phyloP scores from a whole-genome alignment of 1,140 invertebrate species.

The Dendroctonus valens region DNA sequence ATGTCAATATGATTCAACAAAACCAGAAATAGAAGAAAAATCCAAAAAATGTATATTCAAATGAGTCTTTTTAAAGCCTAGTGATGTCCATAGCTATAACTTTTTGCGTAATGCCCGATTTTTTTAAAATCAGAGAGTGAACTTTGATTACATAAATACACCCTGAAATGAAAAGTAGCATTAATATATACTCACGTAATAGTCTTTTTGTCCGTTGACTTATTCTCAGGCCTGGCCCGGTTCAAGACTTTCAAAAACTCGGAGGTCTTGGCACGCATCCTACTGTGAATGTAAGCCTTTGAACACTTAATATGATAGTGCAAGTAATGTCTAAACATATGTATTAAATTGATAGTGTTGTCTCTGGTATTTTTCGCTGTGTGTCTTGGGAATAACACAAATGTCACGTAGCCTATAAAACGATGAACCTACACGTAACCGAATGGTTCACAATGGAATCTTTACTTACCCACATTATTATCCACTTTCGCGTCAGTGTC shows the following conservation, averaged over 20 bases:
- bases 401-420: slow-evolving; percentile 86
- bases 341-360: slow-evolving; percentile 99
- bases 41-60: too few species aligned
- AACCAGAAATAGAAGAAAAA: not conserved
- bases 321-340: slow-evolving; percentile 98
- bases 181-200: slow-evolving; percentile 72
- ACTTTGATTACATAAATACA: too few species aligned
- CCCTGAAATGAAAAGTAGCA: too few species aligned
- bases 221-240: slow-evolving; percentile 90
- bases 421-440: not conserved
- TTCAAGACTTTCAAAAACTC: slow-evolving; percentile 99
- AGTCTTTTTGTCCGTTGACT: slow-evolving; percentile 90
- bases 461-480: slow-evolving; percentile 83
- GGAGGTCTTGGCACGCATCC: slow-evolving; percentile 98
- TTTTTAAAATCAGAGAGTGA: too few species aligned
- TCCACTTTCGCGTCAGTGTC: slow-evolving; percentile 91
- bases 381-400: slow-evolving; percentile 77
- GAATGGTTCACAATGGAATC: slow-evolving; percentile 4
- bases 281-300: slow-evolving; percentile 98
- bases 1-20: not conserved
- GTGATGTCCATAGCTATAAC: too few species aligned
- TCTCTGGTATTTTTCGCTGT: slow-evolving; percentile 88
- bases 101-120: too few species aligned
- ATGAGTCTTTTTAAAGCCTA: too few species aligned
- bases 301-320: slow-evolving; percentile 99